Conservation (phyloP, 2,797 vertebrate species). For the Lepilemur septentrionalis region DNA sequence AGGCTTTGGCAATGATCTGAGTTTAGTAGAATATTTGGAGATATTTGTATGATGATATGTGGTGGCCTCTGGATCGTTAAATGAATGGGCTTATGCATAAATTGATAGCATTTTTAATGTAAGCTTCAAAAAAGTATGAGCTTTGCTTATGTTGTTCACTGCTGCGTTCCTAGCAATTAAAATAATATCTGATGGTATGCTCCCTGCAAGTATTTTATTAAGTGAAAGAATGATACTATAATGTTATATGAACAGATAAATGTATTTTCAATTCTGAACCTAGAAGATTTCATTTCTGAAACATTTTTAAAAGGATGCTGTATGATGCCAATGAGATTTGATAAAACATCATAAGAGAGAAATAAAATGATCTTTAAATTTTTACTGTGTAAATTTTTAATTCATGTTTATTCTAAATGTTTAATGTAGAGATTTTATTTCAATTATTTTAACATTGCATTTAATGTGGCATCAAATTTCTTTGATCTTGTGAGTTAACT, state of each 20-base stretch:
- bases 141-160: too few species aligned
- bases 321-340: not conserved
- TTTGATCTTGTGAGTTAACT: not conserved
- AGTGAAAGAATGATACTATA: not conserved
- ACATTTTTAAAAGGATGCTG: not conserved
- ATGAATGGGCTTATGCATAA: too few species aligned
- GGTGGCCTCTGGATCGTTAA: too few species aligned
- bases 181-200: not conserved
- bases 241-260: not conserved
- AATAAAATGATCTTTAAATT: not conserved
- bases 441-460: not conserved
- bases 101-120: too few species aligned
- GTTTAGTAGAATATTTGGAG: too few species aligned
- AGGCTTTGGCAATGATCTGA: too few species aligned
- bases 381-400: not conserved
- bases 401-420: not conserved
- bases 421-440: not conserved
- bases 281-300: not conserved
- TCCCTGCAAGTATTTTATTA: not conserved
- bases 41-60: too few species aligned
- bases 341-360: not conserved
- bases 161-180: not conserved
- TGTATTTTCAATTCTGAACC: conserved; percentile 26
- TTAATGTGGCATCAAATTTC: not conserved
- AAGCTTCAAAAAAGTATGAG: too few species aligned